Base-by-base conservation (phyloP, 2,888 invertebrate species). In the Eutolmus rufibarbis region DNA sequence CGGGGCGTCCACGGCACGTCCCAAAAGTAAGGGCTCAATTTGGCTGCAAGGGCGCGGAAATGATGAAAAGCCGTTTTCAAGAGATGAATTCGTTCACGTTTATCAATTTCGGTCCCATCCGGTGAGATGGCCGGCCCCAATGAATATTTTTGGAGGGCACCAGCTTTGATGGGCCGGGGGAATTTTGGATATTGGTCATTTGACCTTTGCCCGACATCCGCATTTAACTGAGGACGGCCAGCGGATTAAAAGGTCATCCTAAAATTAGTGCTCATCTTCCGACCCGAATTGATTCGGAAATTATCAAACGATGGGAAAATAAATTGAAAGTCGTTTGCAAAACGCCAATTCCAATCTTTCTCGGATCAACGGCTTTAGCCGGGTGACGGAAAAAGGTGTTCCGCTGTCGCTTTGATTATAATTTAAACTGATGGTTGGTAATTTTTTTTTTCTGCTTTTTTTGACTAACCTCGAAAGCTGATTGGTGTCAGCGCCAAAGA, bases 251-350 rank as follows among this genome's bases (percentile, higher is more conserved):
- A 31, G 51, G 28, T 78, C 23, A 43, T 79, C 46, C 79, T 28
- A 56, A 79, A 79, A 79, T 79, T 79, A 51, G 23, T 28, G 28
- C 79, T 31, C 51, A 31, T 79, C 78, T 78, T 78, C 78, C 40
- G n/a, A n/a, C 19, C 19, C 79, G 51, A 79, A 79, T 79, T 51
- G 79, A 51, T 56, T 79, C 79, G 79, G 79, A 79, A 79, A 79
- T 79, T 79, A 79, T 79, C 79, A 28, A 79, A 51, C 51, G 79
- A 79, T 79, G 46, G 51, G 28, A 79, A 79, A 79, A 79, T 79
- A 79, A 79, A 79, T 79, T 79, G 79, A 79, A 79, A 79, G 43
- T 43, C 46, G 28, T 66, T 28, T 19, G 19, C 23, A 23, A 66
- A 66, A 66, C 23, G 66, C 23, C 19, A 12, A 66, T 12, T 12